A percentile compares a stretch with the other conserved stretches of the same genome.
Conservation (phyloP, 2,888 invertebrate species). For the Tigriopus californicus region DNA sequence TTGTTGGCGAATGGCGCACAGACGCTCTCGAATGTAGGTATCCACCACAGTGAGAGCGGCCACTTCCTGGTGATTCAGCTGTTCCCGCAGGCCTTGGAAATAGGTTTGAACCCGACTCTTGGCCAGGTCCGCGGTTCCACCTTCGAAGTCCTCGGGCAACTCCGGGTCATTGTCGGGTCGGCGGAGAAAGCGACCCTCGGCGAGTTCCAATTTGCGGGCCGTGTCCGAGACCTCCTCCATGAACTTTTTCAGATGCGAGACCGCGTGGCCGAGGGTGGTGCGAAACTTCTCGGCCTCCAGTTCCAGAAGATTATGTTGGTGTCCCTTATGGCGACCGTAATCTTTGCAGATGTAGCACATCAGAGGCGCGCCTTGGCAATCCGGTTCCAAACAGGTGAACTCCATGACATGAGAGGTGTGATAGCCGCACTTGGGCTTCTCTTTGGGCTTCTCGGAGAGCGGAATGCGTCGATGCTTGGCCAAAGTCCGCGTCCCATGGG, state of each 20-base stretch:
- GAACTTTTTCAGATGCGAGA: constrained; percentile 35
- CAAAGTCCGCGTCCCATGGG: constrained; percentile 31
- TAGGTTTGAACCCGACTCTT: constrained; percentile 32
- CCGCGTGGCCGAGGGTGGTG: constrained; percentile 29
- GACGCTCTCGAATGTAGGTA: constrained; percentile 34
- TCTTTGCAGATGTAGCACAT: constrained; percentile 41
- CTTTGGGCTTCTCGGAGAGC: constrained; percentile 36
- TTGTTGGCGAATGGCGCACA: constrained; percentile 34
- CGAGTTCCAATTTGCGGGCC: constrained; percentile 28
- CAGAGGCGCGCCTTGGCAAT: constrained; percentile 33
- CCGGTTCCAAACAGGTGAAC: constrained; percentile 37
- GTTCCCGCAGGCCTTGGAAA: constrained; percentile 33
- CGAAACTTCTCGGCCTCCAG: constrained; percentile 37
- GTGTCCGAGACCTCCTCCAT: constrained; percentile 36
- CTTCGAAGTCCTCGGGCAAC: constrained; percentile 16
- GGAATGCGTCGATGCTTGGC: constrained; percentile 35
- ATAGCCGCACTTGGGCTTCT: constrained; percentile 35
- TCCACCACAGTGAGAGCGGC: constrained; percentile 36
- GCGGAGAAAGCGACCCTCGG: not conserved
- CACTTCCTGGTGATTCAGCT: constrained; percentile 34
- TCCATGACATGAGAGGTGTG: constrained; percentile 37
- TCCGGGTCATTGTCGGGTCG: not conserved
- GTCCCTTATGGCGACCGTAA: constrained; percentile 36
- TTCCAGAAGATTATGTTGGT: constrained; percentile 36
- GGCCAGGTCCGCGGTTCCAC: constrained; percentile 30